A percentile compares a stretch with the other conserved stretches of the same genome.
These are phyloP conservation scores for Marronus borbonicus DNA, from an alignment of 2,888 invertebrate species.

Conservation along the genomic window DNA sequence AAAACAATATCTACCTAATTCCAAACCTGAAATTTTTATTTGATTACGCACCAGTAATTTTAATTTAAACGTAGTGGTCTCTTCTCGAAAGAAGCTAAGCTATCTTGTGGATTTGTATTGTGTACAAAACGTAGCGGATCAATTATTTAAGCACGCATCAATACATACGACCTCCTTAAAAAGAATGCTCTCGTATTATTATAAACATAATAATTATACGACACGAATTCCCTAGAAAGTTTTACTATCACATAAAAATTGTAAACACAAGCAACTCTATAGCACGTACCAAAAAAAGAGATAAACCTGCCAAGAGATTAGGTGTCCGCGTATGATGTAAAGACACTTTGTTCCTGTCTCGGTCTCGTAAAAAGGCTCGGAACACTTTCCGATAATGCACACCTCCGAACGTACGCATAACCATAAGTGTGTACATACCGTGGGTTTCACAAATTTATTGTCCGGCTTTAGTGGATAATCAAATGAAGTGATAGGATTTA, in stretches of 20 bases:
- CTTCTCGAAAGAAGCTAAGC: too few species aligned
- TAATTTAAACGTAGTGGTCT: too few species aligned
- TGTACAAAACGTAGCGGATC: too few species aligned
- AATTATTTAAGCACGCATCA: neutral
- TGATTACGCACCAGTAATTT: too few species aligned
- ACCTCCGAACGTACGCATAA: constrained; percentile 16
- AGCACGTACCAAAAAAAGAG: constrained; percentile 14
- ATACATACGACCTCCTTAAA: neutral
- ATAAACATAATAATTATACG: neutral
- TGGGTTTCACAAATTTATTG: constrained; percentile 38
- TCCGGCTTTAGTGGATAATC: constrained; percentile 33
- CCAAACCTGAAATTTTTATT: too few species aligned
- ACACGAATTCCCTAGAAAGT: neutral
- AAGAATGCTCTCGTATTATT: neutral
- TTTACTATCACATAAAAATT: constrained; percentile 26
- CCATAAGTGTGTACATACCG: constrained; percentile 8
- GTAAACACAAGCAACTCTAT: neutral
- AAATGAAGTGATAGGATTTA: constrained; percentile 34
- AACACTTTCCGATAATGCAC: constrained; percentile 37
- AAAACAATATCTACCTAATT: too few species aligned
- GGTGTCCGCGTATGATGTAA: constrained; percentile 18
- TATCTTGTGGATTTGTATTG: too few species aligned
- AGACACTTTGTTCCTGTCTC: constrained; percentile 34
- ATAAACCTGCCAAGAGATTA: constrained; percentile 36
- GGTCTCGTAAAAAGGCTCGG: constrained; percentile 2